These are phyloP conservation scores for Drosophila peninsularis DNA, from an alignment of 2,888 invertebrate species.

Conservation along the genomic window DNA sequence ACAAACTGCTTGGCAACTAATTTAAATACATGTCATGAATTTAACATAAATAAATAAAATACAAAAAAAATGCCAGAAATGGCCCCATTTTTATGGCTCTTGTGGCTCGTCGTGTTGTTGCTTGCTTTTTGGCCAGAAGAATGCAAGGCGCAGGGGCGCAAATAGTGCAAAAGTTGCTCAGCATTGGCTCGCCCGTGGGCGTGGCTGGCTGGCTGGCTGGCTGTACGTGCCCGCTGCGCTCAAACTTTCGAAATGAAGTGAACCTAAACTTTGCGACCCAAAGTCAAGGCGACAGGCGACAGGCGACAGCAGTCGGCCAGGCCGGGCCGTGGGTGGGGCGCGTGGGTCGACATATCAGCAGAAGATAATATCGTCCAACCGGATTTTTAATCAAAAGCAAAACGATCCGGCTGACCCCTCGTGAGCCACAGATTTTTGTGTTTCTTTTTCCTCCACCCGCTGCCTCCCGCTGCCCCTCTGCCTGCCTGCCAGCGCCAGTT, in stretches of 20 bases:
- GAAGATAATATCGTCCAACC: conserved; percentile 53
- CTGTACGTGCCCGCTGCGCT: conserved; percentile 54
- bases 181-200: conserved; percentile 31
- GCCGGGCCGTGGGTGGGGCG: too few relatives aligned
- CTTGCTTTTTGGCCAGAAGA: conserved; percentile 30
- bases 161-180: conserved; percentile 63
- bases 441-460: not conserved
- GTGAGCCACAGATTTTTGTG: conserved; percentile 16
- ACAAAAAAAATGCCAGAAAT: conserved; percentile 25
- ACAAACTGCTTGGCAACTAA: conserved; percentile 70
- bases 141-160: conserved; percentile 54
- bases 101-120: conserved; percentile 14
- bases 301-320: too few relatives aligned
- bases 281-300: conserved; percentile 25
- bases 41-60: conserved; percentile 68
- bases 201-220: conserved; percentile 20
- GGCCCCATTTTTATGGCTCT: conserved; percentile 52
- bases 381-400: conserved; percentile 55
- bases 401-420: conserved; percentile 23
- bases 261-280: conserved; percentile 46
- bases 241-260: conserved; percentile 61
- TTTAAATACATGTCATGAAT: conserved; percentile 77
- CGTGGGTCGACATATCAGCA: conserved; percentile 38
- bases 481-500: not conserved
- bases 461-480: too few relatives aligned